Evolutionary conservation across 2,797 vertebrate genomes (phyloP), one percentile per base, ranked within the genome.

Genomic region (Alauda arvensis): DNA sequence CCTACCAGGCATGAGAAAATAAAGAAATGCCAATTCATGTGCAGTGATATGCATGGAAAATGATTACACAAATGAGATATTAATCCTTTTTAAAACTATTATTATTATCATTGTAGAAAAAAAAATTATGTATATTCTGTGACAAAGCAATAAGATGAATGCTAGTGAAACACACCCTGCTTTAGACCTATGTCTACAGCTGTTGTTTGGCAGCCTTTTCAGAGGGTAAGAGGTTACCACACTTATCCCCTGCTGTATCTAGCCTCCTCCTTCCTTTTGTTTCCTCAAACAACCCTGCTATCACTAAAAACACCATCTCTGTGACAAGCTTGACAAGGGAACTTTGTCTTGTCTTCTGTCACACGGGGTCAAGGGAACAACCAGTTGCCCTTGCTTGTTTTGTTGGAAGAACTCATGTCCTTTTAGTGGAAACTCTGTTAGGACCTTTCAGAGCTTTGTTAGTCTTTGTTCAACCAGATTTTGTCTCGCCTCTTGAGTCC

Each of bases 161-260:
- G 1, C 14, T 4, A 59, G 51, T 20, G 39, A 81, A 72, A 85
- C 26, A 39, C 3, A 3, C 8, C 4, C 42, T 43, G 19, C 51
- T 78, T 87, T 43, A 52, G 28, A 84, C 16, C 42, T 60, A 5
- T n/a, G 48, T 39, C 62, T 68, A 49, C 25, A 63, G 82, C 63
- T 57, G 77, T 75, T 89, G 75, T 57, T 59, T 79, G 80, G 80
- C 74, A 94, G 88, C 48, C 13, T 79, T 87, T 85, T 76, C 79
- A 81, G 67, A 90, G 74, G 77, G 63, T 68, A 18, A 92, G 87
- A 93, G 61, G 90, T 94, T 93, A 85, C 86, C 63, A 85, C 86
- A 63, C 74, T 93, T 83, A 55, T 34, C 14, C 67, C 17, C 68
- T 55, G 57, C 61, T 81, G n/a, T 34, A 87, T 72, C n/a, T 39